A percentile compares a stretch with the other conserved stretches of the same genome.
These are phyloP conservation scores for Heterochromis multidens DNA, from an alignment of 2,113 vertebrate genomes.

Conservation along the genomic window DNA sequence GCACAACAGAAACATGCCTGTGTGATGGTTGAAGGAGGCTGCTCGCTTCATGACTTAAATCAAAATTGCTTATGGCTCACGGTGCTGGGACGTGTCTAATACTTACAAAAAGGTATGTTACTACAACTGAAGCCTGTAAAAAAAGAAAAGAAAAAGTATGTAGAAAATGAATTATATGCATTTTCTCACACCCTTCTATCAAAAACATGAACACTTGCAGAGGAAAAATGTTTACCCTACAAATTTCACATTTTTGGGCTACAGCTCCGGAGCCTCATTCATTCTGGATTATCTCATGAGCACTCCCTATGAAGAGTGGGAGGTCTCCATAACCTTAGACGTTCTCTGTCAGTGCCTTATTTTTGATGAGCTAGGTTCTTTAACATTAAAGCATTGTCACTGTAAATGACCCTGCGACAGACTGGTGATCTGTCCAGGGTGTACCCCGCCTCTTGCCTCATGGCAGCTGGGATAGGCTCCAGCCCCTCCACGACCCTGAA, in stretches of 20 bases:
- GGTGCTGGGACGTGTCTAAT: accelerated
- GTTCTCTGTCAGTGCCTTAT: neutral
- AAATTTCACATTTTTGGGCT: neutral
- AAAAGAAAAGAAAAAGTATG: neutral
- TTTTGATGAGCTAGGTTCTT: neutral
- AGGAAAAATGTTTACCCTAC: neutral
- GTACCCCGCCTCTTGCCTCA: too few relatives aligned
- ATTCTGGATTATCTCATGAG: neutral
- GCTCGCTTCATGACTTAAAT: neutral
- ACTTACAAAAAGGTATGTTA: accelerated
- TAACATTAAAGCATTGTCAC: neutral
- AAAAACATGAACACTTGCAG: neutral
- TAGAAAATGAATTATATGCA: neutral
- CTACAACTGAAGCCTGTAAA: accelerated
- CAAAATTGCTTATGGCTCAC: neutral
- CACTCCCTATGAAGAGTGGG: accelerated
- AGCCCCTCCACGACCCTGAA: too few relatives aligned
- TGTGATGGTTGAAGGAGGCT: too few relatives aligned
- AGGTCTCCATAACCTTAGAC: neutral
- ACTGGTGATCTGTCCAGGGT: too few relatives aligned
- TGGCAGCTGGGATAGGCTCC: too few relatives aligned
- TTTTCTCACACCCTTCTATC: accelerated
- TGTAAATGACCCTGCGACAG: too few relatives aligned
- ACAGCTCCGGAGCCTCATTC: neutral
- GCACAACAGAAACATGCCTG: accelerated